Base-by-base conservation (phyloP, 2,888 invertebrate species). In the Diaphora mendica region DNA sequence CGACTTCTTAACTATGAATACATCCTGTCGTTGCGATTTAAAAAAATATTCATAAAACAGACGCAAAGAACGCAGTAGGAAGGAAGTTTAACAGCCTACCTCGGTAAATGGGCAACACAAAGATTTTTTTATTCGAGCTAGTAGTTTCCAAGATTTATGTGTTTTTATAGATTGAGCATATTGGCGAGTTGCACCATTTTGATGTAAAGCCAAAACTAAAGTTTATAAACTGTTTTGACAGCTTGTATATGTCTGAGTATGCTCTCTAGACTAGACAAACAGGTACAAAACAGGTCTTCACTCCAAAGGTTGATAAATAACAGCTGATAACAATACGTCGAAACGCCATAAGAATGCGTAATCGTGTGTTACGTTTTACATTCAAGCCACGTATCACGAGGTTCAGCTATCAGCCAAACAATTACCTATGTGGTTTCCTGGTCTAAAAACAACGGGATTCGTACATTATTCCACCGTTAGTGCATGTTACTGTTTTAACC, bases 351-450 rank as follows among this genome's bases (percentile, higher is more conserved):
- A 65, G 73, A 73, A 69, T 73, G 26, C 23, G 55, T 68, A 71
- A 80, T 33, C 65, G 48, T 39, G 26, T 68, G 72, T 23, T 35
- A 20, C 44, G 64, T 20, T 42, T 59, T 75, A 39, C 30, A 73
- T 48, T 48, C 76, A 33, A 23, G 35, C 20, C 79, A 77, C 79
- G 81, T 72, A 23, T 30, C 48, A 7, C 59, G 30, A 55, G 64
- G 79, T 73, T 80, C 75, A 72, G 70, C 76, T 76, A 79, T 70
- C 71, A 73, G 44, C 65, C 78, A 77, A 64, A 74, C 48, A 26
- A 77, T 55, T 35, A n/a, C n/a, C n/a, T n/a, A 72, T 75, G 74
- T 77, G 39, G 59, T 73, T 74, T 76, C 79, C 82, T 79, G 73
- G 7, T 70, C 44, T 17, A 35, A 68, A 68, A n/a, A 48, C 71